Percentiles rank a stretch among this genome's conserved stretches.
These are phyloP conservation scores for Drymonia ruficornis DNA, from an alignment of 2,888 invertebrate species.

Conservation along the genomic window DNA sequence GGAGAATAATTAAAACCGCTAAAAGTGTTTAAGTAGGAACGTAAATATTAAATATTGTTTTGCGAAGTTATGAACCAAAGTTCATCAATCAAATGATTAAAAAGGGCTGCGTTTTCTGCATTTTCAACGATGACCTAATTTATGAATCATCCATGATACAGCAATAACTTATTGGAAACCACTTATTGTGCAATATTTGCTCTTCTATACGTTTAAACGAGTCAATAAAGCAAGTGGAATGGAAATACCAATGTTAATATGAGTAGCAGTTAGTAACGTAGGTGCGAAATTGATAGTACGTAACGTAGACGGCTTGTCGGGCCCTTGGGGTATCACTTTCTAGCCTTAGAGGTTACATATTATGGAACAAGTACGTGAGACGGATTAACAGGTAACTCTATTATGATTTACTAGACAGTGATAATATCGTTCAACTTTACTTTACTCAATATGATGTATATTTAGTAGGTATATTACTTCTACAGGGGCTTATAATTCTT, in stretches of 20 bases:
- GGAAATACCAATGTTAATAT: neutral
- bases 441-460: too few species aligned
- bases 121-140: neutral
- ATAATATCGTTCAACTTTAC: too few species aligned
- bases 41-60: too few species aligned
- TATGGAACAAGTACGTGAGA: slow-evolving; percentile 14
- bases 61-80: too few species aligned
- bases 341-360: slow-evolving; percentile 31
- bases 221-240: neutral
- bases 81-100: neutral
- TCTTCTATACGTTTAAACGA: neutral
- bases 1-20: too few species aligned
- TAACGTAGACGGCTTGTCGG: slow-evolving; percentile 25
- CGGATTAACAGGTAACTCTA: too few species aligned
- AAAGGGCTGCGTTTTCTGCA: neutral
- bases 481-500: too few species aligned
- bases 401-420: too few species aligned
- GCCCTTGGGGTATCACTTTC: slow-evolving; percentile 45
- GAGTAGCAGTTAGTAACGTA: slow-evolving; percentile 8
- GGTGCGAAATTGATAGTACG: slow-evolving; percentile 30
- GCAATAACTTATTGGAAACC: neutral
- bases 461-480: too few species aligned
- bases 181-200: neutral
- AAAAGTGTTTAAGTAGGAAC: too few species aligned
- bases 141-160: neutral